Base-by-base conservation (phyloP, 2,113 vertebrate species). In the Myotis brandtii region DNA sequence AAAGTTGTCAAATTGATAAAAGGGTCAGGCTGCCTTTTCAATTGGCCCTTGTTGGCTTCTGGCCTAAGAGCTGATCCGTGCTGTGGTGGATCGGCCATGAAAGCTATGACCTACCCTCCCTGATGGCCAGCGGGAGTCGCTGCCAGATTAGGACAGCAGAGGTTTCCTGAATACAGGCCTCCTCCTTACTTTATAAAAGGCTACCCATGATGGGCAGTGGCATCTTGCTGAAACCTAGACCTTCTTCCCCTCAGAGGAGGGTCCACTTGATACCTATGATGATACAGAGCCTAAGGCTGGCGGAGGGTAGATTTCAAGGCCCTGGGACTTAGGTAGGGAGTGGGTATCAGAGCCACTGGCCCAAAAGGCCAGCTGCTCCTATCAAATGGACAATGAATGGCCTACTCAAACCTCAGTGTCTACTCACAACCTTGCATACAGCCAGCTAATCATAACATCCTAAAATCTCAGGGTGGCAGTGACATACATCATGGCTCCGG, bases 81-180 rank as follows among this genome's bases (percentile, higher is more conserved):
- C 9, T 3, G 2, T 13, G 25, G 18, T 20, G 16, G 59, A 64
- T n/a, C 0, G 1, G 18, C 21, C n/a, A 40, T 21, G 12, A 70
- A 70, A 54, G n/a, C 40, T 56, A 23, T 1, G 70, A 27, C 25
- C 37, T 46, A 16, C 13, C n/a, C 67, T 82, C 37, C 18, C 9
- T 48, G 43, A 43, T 37, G 37, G 56, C 40, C n/a, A 70, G 32
- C 21, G 9, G 8, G 9, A 37, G 30, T 18, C 0, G 2, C 70
- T 18, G 25, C 17, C 56, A 21, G 72, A 50, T 56, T 25, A 93
- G 14, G 27, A 21, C 5, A 75, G 62, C 18, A 67, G 72, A 89
- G 56, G 20, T 59, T 70, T 93, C 34, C 34, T 76, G 46, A 54
- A 13, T 43, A 34, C 9, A 69, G 79, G 20, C 9, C n/a, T 80